These are phyloP conservation scores for Anisognathus igniventris DNA, from an alignment of 2,797 vertebrate species.

Conservation along the genomic window DNA sequence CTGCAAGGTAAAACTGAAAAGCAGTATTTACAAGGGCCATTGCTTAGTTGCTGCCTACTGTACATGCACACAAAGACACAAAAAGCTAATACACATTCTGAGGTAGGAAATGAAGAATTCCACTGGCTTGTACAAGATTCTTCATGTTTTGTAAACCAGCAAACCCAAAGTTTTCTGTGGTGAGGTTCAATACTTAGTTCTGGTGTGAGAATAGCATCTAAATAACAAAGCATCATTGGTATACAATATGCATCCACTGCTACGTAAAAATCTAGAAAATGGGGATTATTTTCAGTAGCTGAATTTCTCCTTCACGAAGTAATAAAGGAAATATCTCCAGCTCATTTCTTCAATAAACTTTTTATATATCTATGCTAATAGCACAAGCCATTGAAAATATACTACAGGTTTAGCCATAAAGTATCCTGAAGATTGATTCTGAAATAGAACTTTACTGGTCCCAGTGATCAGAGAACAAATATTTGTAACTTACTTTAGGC, in stretches of 20 bases:
- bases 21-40: slow-evolving; percentile 66
- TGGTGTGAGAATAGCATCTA: slow-evolving; percentile 44
- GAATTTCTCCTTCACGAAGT: neutral
- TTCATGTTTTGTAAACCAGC: slow-evolving; percentile 74
- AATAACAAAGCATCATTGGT: neutral
- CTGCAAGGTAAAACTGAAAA: slow-evolving; percentile 54
- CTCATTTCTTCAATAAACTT: neutral
- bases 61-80: slow-evolving; percentile 54
- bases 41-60: slow-evolving; percentile 38
- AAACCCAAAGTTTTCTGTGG: slow-evolving; percentile 44
- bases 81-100: slow-evolving; percentile 67
- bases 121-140: slow-evolving; percentile 69
- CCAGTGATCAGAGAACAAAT: slow-evolving; percentile 35
- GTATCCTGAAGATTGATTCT: slow-evolving; percentile 17
- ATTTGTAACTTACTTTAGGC: neutral
- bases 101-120: slow-evolving; percentile 80
- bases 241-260: slow-evolving; percentile 19
- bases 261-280: neutral
- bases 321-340: neutral
- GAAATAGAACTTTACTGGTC: slow-evolving; percentile 52
- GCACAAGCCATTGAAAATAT: slow-evolving; percentile 27
- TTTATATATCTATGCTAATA: neutral
- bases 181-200: slow-evolving; percentile 65
- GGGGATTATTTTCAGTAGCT: neutral
- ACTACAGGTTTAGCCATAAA: neutral